These are phyloP conservation scores for Amia ocellicauda DNA, from an alignment of 2,113 vertebrate genomes.

Conservation along the genomic window DNA sequence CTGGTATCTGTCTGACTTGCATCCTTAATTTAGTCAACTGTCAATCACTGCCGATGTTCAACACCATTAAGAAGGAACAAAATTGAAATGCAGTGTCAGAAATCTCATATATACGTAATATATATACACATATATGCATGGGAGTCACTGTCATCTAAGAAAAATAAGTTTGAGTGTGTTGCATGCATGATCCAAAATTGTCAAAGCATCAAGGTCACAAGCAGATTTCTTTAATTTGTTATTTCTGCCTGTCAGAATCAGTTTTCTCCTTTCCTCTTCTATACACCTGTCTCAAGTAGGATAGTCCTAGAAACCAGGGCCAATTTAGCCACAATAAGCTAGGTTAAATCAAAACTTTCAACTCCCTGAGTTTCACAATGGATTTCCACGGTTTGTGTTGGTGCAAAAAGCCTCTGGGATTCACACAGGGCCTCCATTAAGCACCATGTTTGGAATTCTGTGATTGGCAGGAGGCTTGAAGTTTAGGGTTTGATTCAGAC, in stretches of 20 bases:
- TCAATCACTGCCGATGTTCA: background rate
- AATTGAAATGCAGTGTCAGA: slow-evolving; percentile 28
- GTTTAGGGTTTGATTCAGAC: no score
- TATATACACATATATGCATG: slow-evolving; percentile 44
- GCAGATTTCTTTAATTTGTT: slow-evolving; percentile 43
- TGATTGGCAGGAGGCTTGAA: no score
- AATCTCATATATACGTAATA: slow-evolving; percentile 51
- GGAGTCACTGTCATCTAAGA: slow-evolving; percentile 53
- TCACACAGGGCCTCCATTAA: no score
- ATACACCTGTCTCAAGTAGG: background rate
- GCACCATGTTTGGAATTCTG: no score
- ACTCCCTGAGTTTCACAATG: no score
- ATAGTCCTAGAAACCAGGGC: background rate
- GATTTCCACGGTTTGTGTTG: background rate
- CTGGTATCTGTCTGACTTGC: background rate
- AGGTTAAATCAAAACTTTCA: no score
- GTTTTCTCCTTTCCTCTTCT: slow-evolving; percentile 20
- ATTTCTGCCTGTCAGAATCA: slow-evolving; percentile 12
- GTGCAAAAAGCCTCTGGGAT: no score
- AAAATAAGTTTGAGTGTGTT: slow-evolving; percentile 61
- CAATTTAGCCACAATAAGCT: background rate
- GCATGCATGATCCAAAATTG: slow-evolving; percentile 77
- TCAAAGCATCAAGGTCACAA: slow-evolving; percentile 67
- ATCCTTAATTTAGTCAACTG: background rate
- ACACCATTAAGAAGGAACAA: slow-evolving; percentile 23